Percentiles rank a stretch among this genome's conserved stretches.
These are phyloP conservation scores for Tympanoctomys barrerae DNA, from an alignment of 2,797 vertebrate species.

Conservation along the genomic window DNA sequence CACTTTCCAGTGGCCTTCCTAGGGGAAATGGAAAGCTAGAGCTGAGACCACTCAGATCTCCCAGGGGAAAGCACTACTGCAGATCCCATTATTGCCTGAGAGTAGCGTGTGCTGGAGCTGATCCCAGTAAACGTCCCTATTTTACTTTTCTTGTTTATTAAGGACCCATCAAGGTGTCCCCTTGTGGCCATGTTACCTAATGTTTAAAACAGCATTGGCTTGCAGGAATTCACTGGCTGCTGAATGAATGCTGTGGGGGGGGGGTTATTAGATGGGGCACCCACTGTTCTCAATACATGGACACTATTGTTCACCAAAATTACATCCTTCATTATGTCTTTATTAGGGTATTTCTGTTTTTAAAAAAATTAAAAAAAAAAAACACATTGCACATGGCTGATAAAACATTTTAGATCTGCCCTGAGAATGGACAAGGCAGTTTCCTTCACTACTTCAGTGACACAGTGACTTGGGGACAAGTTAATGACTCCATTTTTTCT, in stretches of 20 bases:
- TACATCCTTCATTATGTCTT: not conserved
- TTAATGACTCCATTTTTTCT: conserved; percentile 81
- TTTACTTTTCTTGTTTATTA: conserved; percentile 30
- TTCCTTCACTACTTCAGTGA: conserved; percentile 84
- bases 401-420: conserved; percentile 65
- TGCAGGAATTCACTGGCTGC: not conserved
- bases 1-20: not conserved
- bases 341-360: conserved; percentile 35
- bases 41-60: not conserved
- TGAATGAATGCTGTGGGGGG: not conserved
- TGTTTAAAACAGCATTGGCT: conserved; percentile 16
- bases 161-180: not conserved
- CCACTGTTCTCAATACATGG: not conserved
- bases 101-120: not conserved
- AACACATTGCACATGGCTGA: conserved; percentile 74
- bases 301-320: not conserved
- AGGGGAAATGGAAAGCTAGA: not conserved
- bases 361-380: too few species aligned
- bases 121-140: not conserved
- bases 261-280: not conserved
- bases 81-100: not conserved
- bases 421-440: conserved; percentile 81
- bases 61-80: not conserved
- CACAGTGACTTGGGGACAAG: conserved; percentile 74
- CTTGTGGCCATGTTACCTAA: not conserved